A percentile compares a stretch with the other conserved stretches of the same genome.
phyloP scores from a whole-genome alignment of 2,113 vertebrate species.

The Myrmecophaga tridactyla region DNA sequence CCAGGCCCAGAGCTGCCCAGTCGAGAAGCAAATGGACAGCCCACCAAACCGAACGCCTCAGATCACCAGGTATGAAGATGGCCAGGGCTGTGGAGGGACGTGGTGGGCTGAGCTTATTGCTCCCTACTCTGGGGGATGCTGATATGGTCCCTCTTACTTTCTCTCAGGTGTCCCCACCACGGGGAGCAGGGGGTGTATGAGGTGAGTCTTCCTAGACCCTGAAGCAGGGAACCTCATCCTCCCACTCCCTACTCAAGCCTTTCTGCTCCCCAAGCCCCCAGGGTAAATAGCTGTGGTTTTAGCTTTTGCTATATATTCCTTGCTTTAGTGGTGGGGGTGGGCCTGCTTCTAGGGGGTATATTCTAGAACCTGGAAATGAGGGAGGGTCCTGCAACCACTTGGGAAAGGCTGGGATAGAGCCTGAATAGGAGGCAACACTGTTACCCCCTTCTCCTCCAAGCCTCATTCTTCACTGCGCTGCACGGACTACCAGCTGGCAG shows the following conservation, averaged over 20 bases:
- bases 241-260: neutral
- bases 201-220: conserved; percentile 49
- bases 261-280: neutral
- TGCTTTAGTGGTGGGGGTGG: neutral
- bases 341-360: neutral
- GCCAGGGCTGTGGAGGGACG: neutral
- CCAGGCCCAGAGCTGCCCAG: conserved; percentile 1
- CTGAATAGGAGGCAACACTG: conserved; percentile 37
- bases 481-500: conserved; percentile 54
- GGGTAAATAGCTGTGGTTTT: neutral
- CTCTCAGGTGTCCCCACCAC: conserved; percentile 62
- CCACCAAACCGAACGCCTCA: conserved; percentile 61
- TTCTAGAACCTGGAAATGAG: neutral
- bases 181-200: conserved; percentile 52
- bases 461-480: conserved; percentile 46
- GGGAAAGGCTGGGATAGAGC: neutral
- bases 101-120: neutral
- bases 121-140: neutral
- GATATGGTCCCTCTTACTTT: conserved; percentile 2
- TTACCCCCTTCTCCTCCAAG: conserved; percentile 65
- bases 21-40: conserved; percentile 36
- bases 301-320: neutral
- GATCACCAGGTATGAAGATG: conserved; percentile 65
- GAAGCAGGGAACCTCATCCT: conserved; percentile 11
- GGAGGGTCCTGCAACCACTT: neutral